Evolutionary conservation across 2,797 vertebrate species (phyloP).

Genomic region (Artibeus jamaicensis): DNA sequence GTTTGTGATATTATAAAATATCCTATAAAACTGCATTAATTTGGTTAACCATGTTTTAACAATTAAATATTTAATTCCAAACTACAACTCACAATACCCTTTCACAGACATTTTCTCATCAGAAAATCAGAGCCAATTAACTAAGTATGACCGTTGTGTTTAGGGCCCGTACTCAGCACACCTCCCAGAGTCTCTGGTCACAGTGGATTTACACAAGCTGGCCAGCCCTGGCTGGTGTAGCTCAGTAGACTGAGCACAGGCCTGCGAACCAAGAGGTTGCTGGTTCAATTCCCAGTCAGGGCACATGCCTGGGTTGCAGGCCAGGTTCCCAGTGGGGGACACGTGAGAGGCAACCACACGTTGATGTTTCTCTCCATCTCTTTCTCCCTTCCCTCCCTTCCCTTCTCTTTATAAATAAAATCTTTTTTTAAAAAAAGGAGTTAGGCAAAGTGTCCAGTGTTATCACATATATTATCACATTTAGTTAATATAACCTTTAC

Average conservation of each 20-base stretch:
- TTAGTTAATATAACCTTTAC: background rate
- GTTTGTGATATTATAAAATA: slow-evolving; percentile 5
- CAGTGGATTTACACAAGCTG: background rate
- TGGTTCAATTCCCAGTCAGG: too few relatives aligned
- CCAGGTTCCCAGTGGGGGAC: too few relatives aligned
- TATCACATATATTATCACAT: background rate
- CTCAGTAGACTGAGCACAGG: too few relatives aligned
- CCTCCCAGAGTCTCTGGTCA: background rate
- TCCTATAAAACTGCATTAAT: slow-evolving; percentile 25
- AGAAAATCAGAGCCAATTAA: background rate
- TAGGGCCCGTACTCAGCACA: background rate
- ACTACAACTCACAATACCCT: background rate
- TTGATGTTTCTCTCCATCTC: too few relatives aligned
- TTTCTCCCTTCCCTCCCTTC: too few relatives aligned
- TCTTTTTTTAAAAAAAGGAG: background rate
- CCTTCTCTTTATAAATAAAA: too few relatives aligned
- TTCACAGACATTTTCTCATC: background rate
- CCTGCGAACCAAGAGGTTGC: too few relatives aligned
- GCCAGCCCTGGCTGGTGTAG: too few relatives aligned
- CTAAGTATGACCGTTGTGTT: background rate
- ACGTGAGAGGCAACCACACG: too few relatives aligned
- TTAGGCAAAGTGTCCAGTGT: background rate
- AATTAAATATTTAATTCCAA: slow-evolving; percentile 9
- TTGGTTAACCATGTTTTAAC: slow-evolving; percentile 5
- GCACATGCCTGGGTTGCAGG: too few relatives aligned